Conservation (phyloP, 2,797 vertebrate species). For the Tinamus major region DNA sequence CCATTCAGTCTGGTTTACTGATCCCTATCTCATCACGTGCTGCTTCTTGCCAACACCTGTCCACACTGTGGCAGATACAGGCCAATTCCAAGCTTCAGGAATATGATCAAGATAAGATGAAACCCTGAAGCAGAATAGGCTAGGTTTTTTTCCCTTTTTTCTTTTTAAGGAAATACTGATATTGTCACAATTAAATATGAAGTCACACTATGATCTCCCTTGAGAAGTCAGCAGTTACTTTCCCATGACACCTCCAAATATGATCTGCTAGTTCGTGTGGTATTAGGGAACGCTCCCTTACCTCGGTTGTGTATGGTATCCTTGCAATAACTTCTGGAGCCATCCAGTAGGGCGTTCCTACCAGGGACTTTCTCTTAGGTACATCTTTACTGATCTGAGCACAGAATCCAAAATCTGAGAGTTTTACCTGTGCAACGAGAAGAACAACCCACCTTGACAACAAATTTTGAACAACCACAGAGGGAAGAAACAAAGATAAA, state of each 20-base stretch:
- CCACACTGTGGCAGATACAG: background rate
- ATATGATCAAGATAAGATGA: background rate
- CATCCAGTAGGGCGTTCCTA: slow-evolving; percentile 99
- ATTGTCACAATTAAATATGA: background rate
- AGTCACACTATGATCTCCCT: background rate
- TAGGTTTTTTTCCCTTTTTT: background rate
- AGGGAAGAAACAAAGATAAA: background rate
- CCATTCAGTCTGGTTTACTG: background rate
- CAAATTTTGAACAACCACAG: background rate
- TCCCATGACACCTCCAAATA: background rate
- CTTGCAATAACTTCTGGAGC: slow-evolving; percentile 98
- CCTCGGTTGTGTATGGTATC: slow-evolving; percentile 95
- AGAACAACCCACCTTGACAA: background rate
- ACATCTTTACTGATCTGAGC: slow-evolving; percentile 99
- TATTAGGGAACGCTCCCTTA: slow-evolving; percentile 50
- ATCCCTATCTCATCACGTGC: background rate
- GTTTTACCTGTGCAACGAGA: slow-evolving; percentile 88
- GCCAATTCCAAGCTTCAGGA: background rate
- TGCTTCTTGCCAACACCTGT: background rate
- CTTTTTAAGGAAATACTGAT: background rate
- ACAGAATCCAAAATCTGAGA: slow-evolving; percentile 99
- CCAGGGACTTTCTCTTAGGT: slow-evolving; percentile 95
- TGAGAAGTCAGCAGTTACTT: background rate
- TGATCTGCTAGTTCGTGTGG: background rate
- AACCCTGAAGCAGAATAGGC: background rate